Evolutionary conservation across 2,888 invertebrate species (phyloP).

Genomic region (Eledona agricola): DNA sequence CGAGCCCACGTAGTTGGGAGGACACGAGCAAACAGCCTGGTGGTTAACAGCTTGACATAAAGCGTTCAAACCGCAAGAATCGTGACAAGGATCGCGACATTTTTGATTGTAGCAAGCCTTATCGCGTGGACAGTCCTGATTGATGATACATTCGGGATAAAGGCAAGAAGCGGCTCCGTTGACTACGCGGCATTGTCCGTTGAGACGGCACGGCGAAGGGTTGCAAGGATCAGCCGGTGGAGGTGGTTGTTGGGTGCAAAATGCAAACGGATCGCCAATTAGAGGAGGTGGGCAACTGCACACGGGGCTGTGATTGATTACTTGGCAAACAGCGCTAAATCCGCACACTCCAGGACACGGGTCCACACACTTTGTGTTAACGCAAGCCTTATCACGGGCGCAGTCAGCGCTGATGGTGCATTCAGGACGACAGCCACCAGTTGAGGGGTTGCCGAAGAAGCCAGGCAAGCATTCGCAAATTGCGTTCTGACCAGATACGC

Average conservation of each 20-base stretch:
- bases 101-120: conserved; percentile 82
- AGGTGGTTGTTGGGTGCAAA: conserved; percentile 66
- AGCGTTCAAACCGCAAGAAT: conserved; percentile 85
- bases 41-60: conserved; percentile 83
- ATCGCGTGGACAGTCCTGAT: conserved; percentile 86
- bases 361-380: conserved; percentile 80
- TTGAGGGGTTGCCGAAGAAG: conserved; percentile 75
- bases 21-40: conserved; percentile 84
- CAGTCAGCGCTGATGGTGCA: conserved; percentile 86
- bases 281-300: conserved; percentile 79
- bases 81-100: conserved; percentile 84
- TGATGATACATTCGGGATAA: conserved; percentile 88
- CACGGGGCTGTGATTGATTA: conserved; percentile 85
- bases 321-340: conserved; percentile 77
- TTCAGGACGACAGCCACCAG: conserved; percentile 80
- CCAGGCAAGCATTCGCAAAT: conserved; percentile 81
- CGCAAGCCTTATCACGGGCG: conserved; percentile 76
- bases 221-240: conserved; percentile 76
- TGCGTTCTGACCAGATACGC: conserved; percentile 65
- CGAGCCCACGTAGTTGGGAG: conserved; percentile 79
- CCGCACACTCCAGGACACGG: conserved; percentile 86
- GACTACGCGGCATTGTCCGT: conserved; percentile 80
- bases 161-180: conserved; percentile 77
- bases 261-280: conserved; percentile 83
- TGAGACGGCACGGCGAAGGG: conserved; percentile 84